Evolutionary conservation across 2,113 vertebrate genomes (phyloP).

Genomic region (Apeltes quadracus): DNA sequence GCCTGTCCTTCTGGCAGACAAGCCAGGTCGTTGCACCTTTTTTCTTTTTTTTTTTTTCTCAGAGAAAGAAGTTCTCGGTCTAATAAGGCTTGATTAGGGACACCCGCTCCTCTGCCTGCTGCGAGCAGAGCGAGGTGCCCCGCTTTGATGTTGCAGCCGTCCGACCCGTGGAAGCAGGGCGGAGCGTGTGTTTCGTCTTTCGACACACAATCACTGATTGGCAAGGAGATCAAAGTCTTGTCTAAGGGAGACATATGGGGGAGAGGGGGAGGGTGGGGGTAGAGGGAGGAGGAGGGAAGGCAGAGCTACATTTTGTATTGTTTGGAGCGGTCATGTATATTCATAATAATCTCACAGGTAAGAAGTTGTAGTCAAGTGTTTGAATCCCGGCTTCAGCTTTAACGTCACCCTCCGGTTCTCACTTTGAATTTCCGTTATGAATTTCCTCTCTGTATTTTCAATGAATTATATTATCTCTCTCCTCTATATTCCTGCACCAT

Average conservation of each 20-base stretch:
- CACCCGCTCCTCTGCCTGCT: conserved; percentile 49
- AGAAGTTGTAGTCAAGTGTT: conserved; percentile 25
- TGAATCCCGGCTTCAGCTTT: conserved; percentile 17
- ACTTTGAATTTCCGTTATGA: conserved; percentile 14
- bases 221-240: conserved; percentile 62
- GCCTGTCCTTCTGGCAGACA: conserved; percentile 34
- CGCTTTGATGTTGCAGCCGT: conserved; percentile 58
- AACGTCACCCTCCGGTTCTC: conserved; percentile 22
- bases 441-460: background rate
- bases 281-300: conserved; percentile 9
- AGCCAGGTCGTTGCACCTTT: conserved; percentile 46
- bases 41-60: background rate
- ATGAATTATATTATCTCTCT: background rate
- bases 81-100: conserved; percentile 69
- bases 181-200: conserved; percentile 61
- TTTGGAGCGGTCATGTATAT: conserved; percentile 30
- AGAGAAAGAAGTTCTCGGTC: conserved; percentile 47
- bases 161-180: conserved; percentile 44
- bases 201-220: conserved; percentile 66
- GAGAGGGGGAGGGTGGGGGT: background rate
- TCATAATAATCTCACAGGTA: conserved; percentile 50
- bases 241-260: conserved; percentile 67
- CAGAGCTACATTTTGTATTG: conserved; percentile 26
- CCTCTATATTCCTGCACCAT: background rate
- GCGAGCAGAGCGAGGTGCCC: conserved; percentile 28